Evolutionary conservation across 2,888 invertebrate genomes (phyloP), one percentile per base, ranked within the genome.

Genomic region (Ennomos quercinarius): DNA sequence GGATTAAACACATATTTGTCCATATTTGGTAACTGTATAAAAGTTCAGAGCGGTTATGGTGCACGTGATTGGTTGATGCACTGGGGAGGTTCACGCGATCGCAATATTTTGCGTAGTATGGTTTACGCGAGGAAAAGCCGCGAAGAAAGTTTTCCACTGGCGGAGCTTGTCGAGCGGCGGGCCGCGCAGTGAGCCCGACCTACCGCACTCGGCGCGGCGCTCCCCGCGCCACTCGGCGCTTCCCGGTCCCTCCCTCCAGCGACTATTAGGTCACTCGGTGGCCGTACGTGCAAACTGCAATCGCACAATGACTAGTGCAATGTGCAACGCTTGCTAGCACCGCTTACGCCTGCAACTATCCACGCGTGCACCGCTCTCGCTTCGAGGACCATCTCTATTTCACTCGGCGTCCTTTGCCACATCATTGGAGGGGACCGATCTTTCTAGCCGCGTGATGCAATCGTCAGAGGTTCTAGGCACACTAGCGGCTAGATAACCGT

Each of bases 351-450:
- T 59, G 46, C 55, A 55, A 54, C 54, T 47, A 52, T 38, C 52
- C 52, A 48, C 91, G 89, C 90, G 90, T 89, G 89, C 90, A 89
- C 86, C 89, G 91, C 91, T 90, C 91, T 91, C 91, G 91, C 91
- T 88, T 89, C 91, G 91, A 92, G 91, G 91, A 92, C 91, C 91
- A 92, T 89, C 91, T 92, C 91, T 91, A 91, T 91, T 91, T 91
- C 91, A 87, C 89, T 91, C 71, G 76, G 86, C 91, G 91, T 91
- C 91, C 91, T 91, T 91, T 89, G 80, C 90, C 85, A 87, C 87
- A 87, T 85, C 86, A 84, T 77, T 90, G 91, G 91, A 86, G 91
- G 91, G 91, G 91, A 89, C 89, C 86, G 90, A 87, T 91, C 89
- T 90, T 90, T 90, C 91, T 90, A 90, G 87, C 88, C 81, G 81